phyloP scores from a whole-genome alignment of 2,113 vertebrate species.

The Xiphophorus hellerii region DNA sequence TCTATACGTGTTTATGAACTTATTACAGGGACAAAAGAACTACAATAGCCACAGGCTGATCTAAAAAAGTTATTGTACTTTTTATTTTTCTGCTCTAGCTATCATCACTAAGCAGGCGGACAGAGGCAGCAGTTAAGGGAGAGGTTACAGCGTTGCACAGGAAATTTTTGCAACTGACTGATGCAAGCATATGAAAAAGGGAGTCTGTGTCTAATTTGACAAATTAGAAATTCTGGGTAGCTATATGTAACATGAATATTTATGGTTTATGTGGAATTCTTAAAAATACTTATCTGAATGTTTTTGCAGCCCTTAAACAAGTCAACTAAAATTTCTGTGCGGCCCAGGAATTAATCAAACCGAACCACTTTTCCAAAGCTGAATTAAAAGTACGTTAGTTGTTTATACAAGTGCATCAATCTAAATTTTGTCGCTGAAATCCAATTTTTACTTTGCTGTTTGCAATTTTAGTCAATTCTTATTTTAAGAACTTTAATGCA shows the following conservation, averaged over 20 bases:
- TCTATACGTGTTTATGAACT: conserved; percentile 60
- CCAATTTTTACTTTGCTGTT: not conserved
- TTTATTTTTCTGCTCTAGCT: conserved; percentile 34
- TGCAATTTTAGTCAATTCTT: not conserved
- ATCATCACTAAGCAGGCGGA: not conserved
- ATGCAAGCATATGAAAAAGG: conserved; percentile 4
- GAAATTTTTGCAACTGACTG: conserved; percentile 12
- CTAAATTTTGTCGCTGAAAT: too few relatives aligned
- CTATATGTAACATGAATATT: not conserved
- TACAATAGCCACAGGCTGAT: conserved; percentile 22
- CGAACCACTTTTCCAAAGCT: not conserved
- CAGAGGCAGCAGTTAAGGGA: not conserved
- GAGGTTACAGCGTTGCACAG: conserved; percentile 30
- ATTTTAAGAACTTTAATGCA: not conserved
- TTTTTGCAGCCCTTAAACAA: not conserved
- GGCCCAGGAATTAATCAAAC: not conserved
- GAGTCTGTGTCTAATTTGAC: not conserved
- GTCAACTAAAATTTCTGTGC: not conserved
- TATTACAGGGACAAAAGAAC: conserved; percentile 54
- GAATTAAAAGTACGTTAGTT: not conserved
- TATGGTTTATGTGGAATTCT: not conserved
- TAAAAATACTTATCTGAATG: not conserved
- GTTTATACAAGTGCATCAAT: too few relatives aligned
- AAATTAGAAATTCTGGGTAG: not conserved
- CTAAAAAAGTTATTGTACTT: conserved; percentile 10